Base-by-base conservation (phyloP, 2,888 invertebrate species). In the Flexamia atlantica region DNA sequence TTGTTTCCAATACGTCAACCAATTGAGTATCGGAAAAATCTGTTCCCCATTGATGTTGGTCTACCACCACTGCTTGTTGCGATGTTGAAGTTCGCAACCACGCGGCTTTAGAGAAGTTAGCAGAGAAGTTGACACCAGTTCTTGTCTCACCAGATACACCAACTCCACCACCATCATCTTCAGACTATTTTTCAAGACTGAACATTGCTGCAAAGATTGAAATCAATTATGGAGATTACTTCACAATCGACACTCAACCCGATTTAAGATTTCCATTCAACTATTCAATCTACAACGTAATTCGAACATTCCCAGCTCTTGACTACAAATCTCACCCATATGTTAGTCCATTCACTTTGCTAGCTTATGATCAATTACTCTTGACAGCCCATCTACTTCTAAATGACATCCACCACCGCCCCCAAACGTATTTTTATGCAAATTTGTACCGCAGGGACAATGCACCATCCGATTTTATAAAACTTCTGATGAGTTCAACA, bases 171-270 rank as follows among this genome's bases (percentile, higher is more conserved):
- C 40, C 12, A 40, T 12, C 5, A 12, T 40, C 40, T 40, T 40
- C 53, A 7, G 53, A 53, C n/a, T 53, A n/a, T 53, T 53, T n/a
- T n/a, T 53, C 14, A 7, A 53, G 20, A 53, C 20, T 53, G 4
- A 53, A 53, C 17, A n/a, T 12, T 53, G 14, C 53, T 12, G 53
- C 53, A 12, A 53, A 53, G 53, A 12, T 53, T 12, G 53, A 53
- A 53, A 53, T n/a, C 14, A 53, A 53, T n/a, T 53, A n/a, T n/a
- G 20, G 53, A 12, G 53, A 53, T n/a, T 53, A 53, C 53, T 53
- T 53, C 20, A 12, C 53, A 40, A 53, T 53, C 14, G 53, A 53
- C 4, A n/a, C 17, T 17, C 53, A 53, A n/a, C 53, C 53, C 20
- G 53, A 53, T n/a, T n/a, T 53, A 17, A 53, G 53, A 53, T 53